Evolutionary conservation across 1,140 invertebrate species (phyloP).

Genomic region (Intoshia linei): DNA sequence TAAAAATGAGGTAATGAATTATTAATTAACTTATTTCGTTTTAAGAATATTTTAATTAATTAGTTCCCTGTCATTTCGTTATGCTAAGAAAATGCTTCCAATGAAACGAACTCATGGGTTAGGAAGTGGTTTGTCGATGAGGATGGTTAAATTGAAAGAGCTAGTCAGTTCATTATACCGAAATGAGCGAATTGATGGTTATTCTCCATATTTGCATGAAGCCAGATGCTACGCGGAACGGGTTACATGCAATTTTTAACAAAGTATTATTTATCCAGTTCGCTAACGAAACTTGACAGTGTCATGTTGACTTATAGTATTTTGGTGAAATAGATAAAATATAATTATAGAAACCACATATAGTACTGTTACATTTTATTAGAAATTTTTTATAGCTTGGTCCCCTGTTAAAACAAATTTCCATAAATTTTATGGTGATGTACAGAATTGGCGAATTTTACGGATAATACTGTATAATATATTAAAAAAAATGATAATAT

Average conservation of each 20-base stretch:
- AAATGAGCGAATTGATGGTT: slow-evolving; percentile 51
- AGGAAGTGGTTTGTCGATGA: slow-evolving; percentile 29
- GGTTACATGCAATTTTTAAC: slow-evolving; percentile 8
- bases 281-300: too few relatives aligned
- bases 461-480: too few relatives aligned
- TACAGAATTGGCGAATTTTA: not conserved
- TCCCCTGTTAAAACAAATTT: not conserved
- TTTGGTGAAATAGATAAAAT: not conserved
- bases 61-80: too few relatives aligned
- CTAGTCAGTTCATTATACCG: slow-evolving; percentile 49
- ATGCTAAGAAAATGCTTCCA: too few relatives aligned
- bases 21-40: too few relatives aligned
- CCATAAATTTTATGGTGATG: not conserved
- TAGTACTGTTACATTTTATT: not conserved
- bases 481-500: slow-evolving; percentile 4
- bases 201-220: slow-evolving; percentile 40
- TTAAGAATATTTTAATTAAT: too few relatives aligned
- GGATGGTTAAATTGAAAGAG: slow-evolving; percentile 38
- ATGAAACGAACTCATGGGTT: too few relatives aligned
- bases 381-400: not conserved
- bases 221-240: slow-evolving; percentile 51
- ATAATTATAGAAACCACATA: not conserved
- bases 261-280: not conserved
- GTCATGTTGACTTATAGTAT: not conserved
- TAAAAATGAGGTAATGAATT: too few relatives aligned